Percentiles rank a stretch among this genome's conserved stretches.
phyloP scores from a whole-genome alignment of 2,888 invertebrate species.

The Xestia c-nigrum region DNA sequence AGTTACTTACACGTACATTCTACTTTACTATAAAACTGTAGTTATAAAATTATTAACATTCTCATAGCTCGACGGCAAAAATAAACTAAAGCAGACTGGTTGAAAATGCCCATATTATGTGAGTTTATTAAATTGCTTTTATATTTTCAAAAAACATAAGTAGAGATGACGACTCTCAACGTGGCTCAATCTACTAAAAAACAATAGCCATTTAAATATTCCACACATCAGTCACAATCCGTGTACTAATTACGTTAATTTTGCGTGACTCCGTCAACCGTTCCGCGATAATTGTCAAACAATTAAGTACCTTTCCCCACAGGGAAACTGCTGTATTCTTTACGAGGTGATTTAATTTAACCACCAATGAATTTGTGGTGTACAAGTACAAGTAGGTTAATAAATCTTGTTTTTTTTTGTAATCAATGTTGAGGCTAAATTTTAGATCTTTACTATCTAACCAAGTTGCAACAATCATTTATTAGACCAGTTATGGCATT shows the following conservation, averaged over 20 bases:
- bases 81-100: background rate
- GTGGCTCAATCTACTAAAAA: background rate
- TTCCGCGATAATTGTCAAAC: conserved; percentile 40
- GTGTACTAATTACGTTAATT: conserved; percentile 44
- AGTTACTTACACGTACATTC: background rate
- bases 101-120: background rate
- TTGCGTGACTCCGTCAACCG: conserved; percentile 28
- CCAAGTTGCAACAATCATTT: background rate
- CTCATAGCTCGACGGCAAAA: background rate
- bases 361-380: background rate
- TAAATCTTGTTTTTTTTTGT: background rate
- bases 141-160: background rate
- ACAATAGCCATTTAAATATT: conserved; percentile 22
- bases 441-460: background rate
- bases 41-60: background rate
- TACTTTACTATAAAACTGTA: background rate
- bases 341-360: conserved; percentile 34
- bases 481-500: background rate
- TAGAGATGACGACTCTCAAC: no score
- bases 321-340: conserved; percentile 33
- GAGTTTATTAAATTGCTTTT: background rate
- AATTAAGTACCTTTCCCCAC: conserved; percentile 37
- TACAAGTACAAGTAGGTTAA: background rate
- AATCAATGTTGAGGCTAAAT: background rate
- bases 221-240: conserved; percentile 12